These are phyloP conservation scores for Calephelis virginiensis DNA, from an alignment of 1,140 invertebrate species.

Conservation along the genomic window DNA sequence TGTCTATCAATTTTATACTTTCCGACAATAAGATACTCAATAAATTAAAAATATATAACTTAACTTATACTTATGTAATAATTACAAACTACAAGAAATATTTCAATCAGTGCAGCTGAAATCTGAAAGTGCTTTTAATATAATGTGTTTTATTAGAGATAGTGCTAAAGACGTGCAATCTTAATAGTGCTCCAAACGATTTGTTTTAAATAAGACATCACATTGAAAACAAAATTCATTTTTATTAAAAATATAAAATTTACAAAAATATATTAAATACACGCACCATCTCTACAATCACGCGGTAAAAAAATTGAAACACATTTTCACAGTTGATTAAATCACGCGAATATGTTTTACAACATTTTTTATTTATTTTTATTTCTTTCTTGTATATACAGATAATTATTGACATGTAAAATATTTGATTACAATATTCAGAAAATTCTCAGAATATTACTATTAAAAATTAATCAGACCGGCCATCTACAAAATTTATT, in stretches of 20 bases:
- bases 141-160: background rate
- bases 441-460: background rate
- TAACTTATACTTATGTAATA: background rate
- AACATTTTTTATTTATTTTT: too few species aligned
- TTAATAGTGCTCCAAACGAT: background rate
- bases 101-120: slow-evolving; percentile 32
- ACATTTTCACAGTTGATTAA: too few species aligned
- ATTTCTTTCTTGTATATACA: too few species aligned
- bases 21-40: background rate
- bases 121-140: background rate
- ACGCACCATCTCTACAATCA: background rate
- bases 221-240: background rate
- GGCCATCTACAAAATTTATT: slow-evolving; percentile 18
- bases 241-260: background rate
- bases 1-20: too few species aligned
- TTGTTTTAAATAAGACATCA: background rate
- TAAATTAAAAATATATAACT: background rate
- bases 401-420: background rate
- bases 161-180: slow-evolving; percentile 8
- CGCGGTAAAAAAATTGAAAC: too few species aligned
- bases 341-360: too few species aligned
- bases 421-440: background rate
- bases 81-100: too few species aligned
- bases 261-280: background rate
- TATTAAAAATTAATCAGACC: background rate